A percentile compares a stretch with the other conserved stretches of the same genome.
Conservation (phyloP, 2,888 invertebrate genomes). For the Phlogophora meticulosa region DNA sequence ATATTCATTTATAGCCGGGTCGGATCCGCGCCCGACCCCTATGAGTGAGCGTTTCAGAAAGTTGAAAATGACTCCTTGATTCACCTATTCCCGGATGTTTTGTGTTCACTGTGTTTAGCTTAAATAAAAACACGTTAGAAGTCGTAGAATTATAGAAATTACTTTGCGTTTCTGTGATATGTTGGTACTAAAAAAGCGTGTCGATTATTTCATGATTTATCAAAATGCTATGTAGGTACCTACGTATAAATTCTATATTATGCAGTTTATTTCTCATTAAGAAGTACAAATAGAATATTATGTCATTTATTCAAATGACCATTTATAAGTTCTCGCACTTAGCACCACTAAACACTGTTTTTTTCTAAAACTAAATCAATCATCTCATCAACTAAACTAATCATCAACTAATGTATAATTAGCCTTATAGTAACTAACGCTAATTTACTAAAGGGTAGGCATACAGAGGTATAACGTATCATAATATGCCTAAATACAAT, state of each 20-base stretch:
- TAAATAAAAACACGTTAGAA: slow-evolving; percentile 9
- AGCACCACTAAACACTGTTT: not conserved
- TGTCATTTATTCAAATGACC: too few species aligned
- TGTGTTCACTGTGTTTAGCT: not conserved
- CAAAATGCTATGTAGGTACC: not conserved
- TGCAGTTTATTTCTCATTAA: too few species aligned
- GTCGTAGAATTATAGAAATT: not conserved
- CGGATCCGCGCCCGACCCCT: slow-evolving; percentile 74
- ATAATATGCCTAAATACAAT: not conserved
- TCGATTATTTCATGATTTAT: not conserved
- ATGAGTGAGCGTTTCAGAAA: slow-evolving; percentile 70
- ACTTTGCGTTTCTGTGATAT: not conserved
- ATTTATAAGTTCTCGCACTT: not conserved
- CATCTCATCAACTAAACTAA: too few species aligned
- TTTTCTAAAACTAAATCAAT: too few species aligned
- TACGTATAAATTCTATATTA: too few species aligned
- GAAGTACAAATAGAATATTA: too few species aligned
- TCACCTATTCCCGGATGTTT: slow-evolving; percentile 56
- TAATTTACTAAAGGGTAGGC: not conserved
- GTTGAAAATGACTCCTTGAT: slow-evolving; percentile 75
- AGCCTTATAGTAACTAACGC: not conserved
- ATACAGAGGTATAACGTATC: not conserved
- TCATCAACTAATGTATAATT: too few species aligned
- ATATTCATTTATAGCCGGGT: slow-evolving; percentile 83
- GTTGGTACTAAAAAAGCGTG: not conserved